Percentiles rank a stretch among this genome's conserved stretches.
Evolutionary conservation across 2,888 invertebrate species (phyloP).

Genomic region (Omphaloscelis lunosa): DNA sequence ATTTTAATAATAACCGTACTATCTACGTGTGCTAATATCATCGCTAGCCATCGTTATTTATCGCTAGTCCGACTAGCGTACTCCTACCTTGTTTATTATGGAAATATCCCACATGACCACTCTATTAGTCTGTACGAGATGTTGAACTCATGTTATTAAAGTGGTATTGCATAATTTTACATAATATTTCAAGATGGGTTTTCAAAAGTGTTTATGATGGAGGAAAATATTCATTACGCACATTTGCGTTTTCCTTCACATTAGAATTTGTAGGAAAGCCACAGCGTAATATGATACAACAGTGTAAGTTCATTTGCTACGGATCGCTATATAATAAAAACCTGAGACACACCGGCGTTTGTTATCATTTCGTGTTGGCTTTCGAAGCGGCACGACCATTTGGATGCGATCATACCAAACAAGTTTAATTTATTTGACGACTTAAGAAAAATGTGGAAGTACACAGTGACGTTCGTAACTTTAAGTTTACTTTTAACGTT

Average conservation of each 20-base stretch:
- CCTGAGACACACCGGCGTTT: conserved; percentile 67
- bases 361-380: conserved; percentile 77
- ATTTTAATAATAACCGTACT: conserved; percentile 3
- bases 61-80: neutral
- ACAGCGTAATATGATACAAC: conserved; percentile 42
- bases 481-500: conserved; percentile 54
- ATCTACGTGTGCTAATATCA: conserved; percentile 6
- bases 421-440: conserved; percentile 60
- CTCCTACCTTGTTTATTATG: conserved; percentile 17
- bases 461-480: conserved; percentile 29
- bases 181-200: conserved; percentile 9
- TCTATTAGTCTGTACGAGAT: conserved; percentile 3
- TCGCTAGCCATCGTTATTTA: conserved; percentile 11
- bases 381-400: conserved; percentile 71
- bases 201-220: conserved; percentile 1
- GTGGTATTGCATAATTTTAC: neutral
- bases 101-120: conserved; percentile 23
- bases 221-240: conserved; percentile 25
- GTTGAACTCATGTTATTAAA: neutral
- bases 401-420: conserved; percentile 66
- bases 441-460: conserved; percentile 48
- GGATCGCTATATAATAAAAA: conserved; percentile 74
- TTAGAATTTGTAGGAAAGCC: conserved; percentile 42
- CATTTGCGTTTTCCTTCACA: conserved; percentile 33
- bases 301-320: conserved; percentile 67